Percentiles rank a stretch among this genome's conserved stretches.
phyloP scores from a whole-genome alignment of 2,113 vertebrate genomes.

The Tretioscincus oriximinensis region DNA sequence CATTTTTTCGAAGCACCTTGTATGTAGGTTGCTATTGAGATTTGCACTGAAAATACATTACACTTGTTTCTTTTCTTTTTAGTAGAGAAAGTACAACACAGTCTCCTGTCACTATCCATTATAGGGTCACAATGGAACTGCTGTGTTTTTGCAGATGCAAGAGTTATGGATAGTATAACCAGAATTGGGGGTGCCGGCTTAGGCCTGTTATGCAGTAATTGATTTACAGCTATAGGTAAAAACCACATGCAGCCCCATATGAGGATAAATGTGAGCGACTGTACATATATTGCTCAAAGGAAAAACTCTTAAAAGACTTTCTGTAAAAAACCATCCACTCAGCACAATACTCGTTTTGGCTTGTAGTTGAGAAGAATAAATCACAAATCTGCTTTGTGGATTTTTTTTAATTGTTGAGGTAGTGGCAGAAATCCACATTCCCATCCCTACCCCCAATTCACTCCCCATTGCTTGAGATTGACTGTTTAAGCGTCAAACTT shows the following conservation, averaged over 20 bases:
- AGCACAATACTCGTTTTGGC: conserved; percentile 62
- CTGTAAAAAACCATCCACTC: conserved; percentile 54
- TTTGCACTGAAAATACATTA: conserved; percentile 39
- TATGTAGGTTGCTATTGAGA: conserved; percentile 3
- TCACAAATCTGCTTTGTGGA: conserved; percentile 41
- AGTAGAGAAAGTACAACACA: conserved; percentile 31
- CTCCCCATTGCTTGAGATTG: conserved; percentile 17
- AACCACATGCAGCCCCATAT: conserved; percentile 58
- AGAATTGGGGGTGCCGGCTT: conserved; percentile 52
- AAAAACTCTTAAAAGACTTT: conserved; percentile 39
- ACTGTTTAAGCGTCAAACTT: conserved; percentile 1
- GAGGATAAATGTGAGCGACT: conserved; percentile 66
- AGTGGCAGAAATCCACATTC: conserved; percentile 41
- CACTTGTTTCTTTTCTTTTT: background rate
- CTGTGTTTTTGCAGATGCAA: conserved; percentile 28
- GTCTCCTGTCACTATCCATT: conserved; percentile 43
- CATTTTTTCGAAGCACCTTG: no score
- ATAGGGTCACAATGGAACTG: conserved; percentile 16
- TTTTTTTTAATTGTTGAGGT: conserved; percentile 53
- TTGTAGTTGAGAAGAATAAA: conserved; percentile 59
- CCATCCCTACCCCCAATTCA: conserved; percentile 28
- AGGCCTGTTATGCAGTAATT: conserved; percentile 48
- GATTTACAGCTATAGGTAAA: conserved; percentile 71
- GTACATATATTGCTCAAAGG: conserved; percentile 62
- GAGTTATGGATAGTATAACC: conserved; percentile 53